These are phyloP conservation scores for Ceyx margarethae DNA, from an alignment of 2,113 vertebrate genomes.

Conservation along the genomic window DNA sequence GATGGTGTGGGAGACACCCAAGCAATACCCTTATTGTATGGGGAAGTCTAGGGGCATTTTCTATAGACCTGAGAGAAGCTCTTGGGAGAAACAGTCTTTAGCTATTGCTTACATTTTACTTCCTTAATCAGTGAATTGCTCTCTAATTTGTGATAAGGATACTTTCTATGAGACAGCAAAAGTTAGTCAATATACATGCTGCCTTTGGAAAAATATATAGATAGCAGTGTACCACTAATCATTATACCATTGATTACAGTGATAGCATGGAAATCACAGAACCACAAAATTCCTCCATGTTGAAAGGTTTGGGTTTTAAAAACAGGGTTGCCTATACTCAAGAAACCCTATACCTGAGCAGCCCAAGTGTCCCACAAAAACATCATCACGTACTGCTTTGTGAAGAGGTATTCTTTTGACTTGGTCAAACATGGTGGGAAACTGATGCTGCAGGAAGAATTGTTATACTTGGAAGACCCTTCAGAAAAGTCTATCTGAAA, in stretches of 20 bases:
- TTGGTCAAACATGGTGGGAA: background rate
- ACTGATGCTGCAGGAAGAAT: background rate
- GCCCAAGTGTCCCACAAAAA: background rate
- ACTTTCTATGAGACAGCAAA: background rate
- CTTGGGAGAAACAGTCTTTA: background rate
- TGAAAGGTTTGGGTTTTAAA: background rate
- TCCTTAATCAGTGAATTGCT: background rate
- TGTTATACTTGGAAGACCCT: background rate
- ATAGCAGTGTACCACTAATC: background rate
- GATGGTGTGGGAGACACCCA: background rate
- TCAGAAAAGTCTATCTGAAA: background rate
- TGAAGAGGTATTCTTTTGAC: background rate
- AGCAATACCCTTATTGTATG: fast-evolving
- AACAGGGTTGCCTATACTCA: background rate
- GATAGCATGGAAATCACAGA: background rate
- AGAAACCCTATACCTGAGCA: background rate
- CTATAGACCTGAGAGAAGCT: background rate
- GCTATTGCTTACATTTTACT: background rate
- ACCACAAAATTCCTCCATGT: background rate
- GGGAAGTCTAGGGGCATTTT: background rate
- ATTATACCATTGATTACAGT: background rate
- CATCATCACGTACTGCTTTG: background rate
- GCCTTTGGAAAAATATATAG: background rate
- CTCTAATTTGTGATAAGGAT: background rate
- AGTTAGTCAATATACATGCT: background rate